These are phyloP conservation scores for Melanotaenia boesemani DNA, from an alignment of 2,797 vertebrate species.

Conservation along the genomic window DNA sequence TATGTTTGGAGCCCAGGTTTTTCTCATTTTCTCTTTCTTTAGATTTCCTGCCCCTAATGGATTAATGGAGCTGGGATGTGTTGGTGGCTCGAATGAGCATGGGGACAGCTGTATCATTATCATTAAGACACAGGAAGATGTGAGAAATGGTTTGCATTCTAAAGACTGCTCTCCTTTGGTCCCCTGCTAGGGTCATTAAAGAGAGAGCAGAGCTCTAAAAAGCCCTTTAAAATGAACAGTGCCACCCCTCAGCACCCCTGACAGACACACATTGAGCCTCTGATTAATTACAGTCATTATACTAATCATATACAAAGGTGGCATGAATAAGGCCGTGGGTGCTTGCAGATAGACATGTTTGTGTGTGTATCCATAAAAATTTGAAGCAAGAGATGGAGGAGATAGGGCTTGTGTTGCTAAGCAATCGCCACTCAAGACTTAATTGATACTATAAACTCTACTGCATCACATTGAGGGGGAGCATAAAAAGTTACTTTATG, in stretches of 20 bases:
- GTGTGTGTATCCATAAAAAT: constrained; percentile 44
- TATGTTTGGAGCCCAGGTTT: constrained; percentile 16
- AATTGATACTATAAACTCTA: constrained; percentile 61
- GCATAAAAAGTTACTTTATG: constrained; percentile 52
- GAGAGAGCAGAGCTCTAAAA: constrained; percentile 51
- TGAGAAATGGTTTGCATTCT: constrained; percentile 59
- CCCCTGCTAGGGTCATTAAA: constrained; percentile 65
- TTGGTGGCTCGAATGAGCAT: constrained; percentile 52
- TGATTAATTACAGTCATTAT: constrained; percentile 76
- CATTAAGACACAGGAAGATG: constrained; percentile 64
- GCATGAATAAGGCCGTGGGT: constrained; percentile 17
- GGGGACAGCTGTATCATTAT: constrained; percentile 63
- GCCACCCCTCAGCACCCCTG: constrained; percentile 23
- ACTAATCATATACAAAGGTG: constrained; percentile 67
- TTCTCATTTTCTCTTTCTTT: constrained; percentile 7
- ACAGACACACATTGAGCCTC: constrained; percentile 51
- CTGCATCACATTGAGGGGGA: constrained; percentile 24
- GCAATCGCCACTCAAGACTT: constrained; percentile 67
- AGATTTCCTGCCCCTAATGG: constrained; percentile 51
- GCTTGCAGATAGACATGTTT: constrained; percentile 31
- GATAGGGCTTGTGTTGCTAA: constrained; percentile 66
- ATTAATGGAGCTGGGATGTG: constrained; percentile 53
- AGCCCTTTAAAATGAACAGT: constrained; percentile 53
- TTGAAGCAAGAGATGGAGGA: constrained; percentile 30
- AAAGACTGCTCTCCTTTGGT: constrained; percentile 44